Conservation (phyloP, 2,797 vertebrate species). For the Pteropus rufus region DNA sequence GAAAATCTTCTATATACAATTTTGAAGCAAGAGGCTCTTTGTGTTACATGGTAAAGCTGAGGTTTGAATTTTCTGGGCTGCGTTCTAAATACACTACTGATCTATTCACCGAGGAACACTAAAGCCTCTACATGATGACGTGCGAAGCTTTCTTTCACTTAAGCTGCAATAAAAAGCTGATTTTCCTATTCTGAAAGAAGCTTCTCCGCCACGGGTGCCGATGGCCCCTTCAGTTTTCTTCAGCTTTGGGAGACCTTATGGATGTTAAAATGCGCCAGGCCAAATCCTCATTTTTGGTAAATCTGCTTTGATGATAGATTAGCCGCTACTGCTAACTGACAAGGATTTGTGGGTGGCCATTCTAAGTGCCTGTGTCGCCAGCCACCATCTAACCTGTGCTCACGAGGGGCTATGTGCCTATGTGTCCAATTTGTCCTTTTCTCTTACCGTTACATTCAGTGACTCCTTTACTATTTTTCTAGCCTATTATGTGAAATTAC, state of each 20-base stretch:
- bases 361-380: not conserved
- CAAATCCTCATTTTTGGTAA: not conserved
- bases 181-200: not conserved
- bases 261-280: not conserved
- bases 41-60: conserved; percentile 14
- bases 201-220: conserved; percentile 11
- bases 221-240: not conserved
- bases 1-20: not conserved
- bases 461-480: not conserved
- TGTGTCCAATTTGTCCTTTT: not conserved
- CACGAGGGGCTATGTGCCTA: not conserved
- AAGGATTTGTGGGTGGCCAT: not conserved
- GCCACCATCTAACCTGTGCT: not conserved
- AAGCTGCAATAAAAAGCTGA: not conserved
- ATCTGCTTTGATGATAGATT: not conserved
- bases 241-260: not conserved
- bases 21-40: conserved; percentile 50
- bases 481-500: not conserved
- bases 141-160: not conserved
- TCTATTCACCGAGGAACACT: not conserved
- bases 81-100: conserved; percentile 9
- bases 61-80: conserved; percentile 38
- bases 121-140: not conserved
- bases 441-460: not conserved
- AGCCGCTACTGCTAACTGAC: not conserved